These are phyloP conservation scores for Motacilla alba DNA, from an alignment of 2,113 vertebrate species.

Conservation along the genomic window DNA sequence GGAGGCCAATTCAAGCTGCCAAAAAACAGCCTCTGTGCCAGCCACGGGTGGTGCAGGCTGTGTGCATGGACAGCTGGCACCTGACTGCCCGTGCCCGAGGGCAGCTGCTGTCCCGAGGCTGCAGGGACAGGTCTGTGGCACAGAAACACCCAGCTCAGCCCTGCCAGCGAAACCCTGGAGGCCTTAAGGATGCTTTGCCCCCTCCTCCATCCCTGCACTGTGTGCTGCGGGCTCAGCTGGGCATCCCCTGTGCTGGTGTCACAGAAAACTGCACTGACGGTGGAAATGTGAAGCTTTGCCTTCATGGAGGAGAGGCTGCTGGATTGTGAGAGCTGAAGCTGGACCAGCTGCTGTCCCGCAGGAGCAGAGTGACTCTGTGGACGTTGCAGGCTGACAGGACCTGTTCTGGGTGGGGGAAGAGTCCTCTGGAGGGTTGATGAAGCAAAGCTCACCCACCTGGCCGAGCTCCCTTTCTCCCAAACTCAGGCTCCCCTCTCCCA, in stretches of 20 bases:
- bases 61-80: background rate
- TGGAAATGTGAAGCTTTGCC: constrained; percentile 12
- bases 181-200: constrained; percentile 63
- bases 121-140: background rate
- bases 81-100: background rate
- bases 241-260: background rate
- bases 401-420: background rate
- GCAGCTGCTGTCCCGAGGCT: constrained; percentile 1
- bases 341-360: background rate
- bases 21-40: constrained; percentile 36
- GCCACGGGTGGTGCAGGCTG: background rate
- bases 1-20: constrained; percentile 56
- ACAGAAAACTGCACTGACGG: background rate
- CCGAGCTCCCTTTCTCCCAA: background rate
- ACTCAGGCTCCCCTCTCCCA: background rate
- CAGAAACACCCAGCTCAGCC: background rate
- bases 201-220: background rate
- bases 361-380: constrained; percentile 13
- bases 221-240: constrained; percentile 22
- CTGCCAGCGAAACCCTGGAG: constrained; percentile 47
- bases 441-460: constrained; percentile 7
- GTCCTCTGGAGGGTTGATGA: background rate
- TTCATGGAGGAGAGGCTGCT: background rate
- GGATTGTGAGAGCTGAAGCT: background rate
- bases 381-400: background rate